A percentile compares a stretch with the other conserved stretches of the same genome.
Conservation (phyloP, 1,140 invertebrate genomes). For the Drosophila truncata region DNA sequence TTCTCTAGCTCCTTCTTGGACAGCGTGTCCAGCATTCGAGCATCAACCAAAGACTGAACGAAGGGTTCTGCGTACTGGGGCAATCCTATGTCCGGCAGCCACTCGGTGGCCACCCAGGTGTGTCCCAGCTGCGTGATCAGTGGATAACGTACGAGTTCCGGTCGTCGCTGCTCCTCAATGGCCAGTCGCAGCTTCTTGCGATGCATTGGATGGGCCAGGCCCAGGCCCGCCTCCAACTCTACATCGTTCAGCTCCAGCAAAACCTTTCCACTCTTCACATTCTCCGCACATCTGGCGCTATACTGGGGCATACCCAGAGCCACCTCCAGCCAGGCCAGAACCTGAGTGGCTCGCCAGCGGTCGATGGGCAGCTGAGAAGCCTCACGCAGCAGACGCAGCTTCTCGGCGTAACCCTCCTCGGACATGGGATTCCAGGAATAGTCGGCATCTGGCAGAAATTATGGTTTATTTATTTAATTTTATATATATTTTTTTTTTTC, state of each 20-base stretch:
- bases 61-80: slow-evolving; percentile 95
- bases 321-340: slow-evolving; percentile 96
- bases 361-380: slow-evolving; percentile 95
- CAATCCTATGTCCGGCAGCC: slow-evolving; percentile 95
- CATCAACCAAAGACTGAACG: slow-evolving; percentile 95
- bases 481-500: not conserved
- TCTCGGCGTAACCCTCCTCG: slow-evolving; percentile 94
- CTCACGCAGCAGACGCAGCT: slow-evolving; percentile 92
- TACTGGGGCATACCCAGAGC: slow-evolving; percentile 97
- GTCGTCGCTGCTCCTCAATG: slow-evolving; percentile 95
- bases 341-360: slow-evolving; percentile 95
- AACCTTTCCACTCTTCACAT: slow-evolving; percentile 98
- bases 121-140: slow-evolving; percentile 94
- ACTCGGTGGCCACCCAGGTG: slow-evolving; percentile 96
- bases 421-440: slow-evolving; percentile 91
- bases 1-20: slow-evolving; percentile 98
- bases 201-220: slow-evolving; percentile 95
- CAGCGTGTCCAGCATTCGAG: slow-evolving; percentile 95
- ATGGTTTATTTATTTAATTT: not conserved
- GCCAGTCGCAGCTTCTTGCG: slow-evolving; percentile 96
- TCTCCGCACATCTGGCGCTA: slow-evolving; percentile 94
- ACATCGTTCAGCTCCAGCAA: slow-evolving; percentile 95
- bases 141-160: slow-evolving; percentile 93
- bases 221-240: slow-evolving; percentile 94
- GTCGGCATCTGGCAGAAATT: slow-evolving; percentile 52